Evolutionary conservation across 2,888 invertebrate species (phyloP).

Genomic region (Orgyia antiqua): DNA sequence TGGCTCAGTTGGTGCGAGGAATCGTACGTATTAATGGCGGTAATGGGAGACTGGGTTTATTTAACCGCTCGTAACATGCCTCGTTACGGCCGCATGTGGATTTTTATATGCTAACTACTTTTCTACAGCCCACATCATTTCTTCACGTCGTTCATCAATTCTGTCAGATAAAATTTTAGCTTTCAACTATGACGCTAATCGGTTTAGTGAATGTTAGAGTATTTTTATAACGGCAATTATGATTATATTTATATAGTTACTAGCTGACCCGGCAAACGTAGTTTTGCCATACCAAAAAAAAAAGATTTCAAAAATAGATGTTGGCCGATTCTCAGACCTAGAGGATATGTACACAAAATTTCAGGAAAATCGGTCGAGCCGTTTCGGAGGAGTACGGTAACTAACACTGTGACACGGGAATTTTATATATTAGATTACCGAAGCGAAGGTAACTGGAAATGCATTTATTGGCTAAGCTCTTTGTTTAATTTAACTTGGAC

Average conservation of each 20-base stretch:
- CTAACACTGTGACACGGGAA: too few species aligned
- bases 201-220: slow-evolving; percentile 4
- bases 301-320: too few species aligned
- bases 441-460: neutral
- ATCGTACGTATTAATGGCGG: slow-evolving; percentile 46
- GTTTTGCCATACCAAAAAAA: too few species aligned
- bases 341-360: too few species aligned
- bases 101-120: slow-evolving; percentile 52
- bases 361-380: too few species aligned
- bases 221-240: neutral
- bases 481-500: too few species aligned
- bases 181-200: slow-evolving; percentile 14
- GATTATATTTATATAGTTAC: too few species aligned
- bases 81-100: slow-evolving; percentile 61
- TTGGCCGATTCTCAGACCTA: too few species aligned
- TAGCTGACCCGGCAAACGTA: too few species aligned
- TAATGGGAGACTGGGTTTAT: slow-evolving; percentile 69
- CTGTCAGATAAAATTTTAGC: slow-evolving; percentile 33
- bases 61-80: slow-evolving; percentile 69
- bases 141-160: slow-evolving; percentile 38
- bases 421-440: too few species aligned
- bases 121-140: slow-evolving; percentile 36
- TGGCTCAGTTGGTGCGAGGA: slow-evolving; percentile 49
- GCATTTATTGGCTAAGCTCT: too few species aligned
- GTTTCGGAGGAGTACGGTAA: too few species aligned